Evolutionary conservation across 2,113 vertebrate genomes (phyloP), one percentile per base, ranked within the genome.

Genomic region (Myotis brandtii): DNA sequence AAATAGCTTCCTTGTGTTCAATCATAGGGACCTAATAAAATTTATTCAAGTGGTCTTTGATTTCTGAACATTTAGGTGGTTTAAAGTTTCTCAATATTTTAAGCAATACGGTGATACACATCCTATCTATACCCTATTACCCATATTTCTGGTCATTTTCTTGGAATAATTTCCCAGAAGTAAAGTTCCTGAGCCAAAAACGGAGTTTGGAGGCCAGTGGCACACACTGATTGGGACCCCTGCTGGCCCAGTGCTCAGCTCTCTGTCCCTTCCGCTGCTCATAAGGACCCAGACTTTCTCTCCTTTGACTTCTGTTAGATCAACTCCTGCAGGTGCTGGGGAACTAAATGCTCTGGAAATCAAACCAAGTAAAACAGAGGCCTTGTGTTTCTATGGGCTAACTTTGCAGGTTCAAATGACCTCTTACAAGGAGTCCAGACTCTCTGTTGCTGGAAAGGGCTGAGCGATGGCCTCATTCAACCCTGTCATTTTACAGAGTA

Each of bases 181-280:
- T 48, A 16, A 48, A 83, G 56, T 32, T 37, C 25, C 48, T 27
- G 18, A 70, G 84, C 21, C 40, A 37, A 21, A 69, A 20, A 2
- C 23, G 34, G 52, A 21, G 3, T 25, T 18, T 75, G 5, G 70
- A 67, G 62, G 56, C 1, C 0, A 0, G 4, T 1, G 11, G 21
- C 3, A 0, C 7, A 1, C 27, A 16, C 34, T 0, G 27, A 16
- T 6, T 1, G 1, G 21, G 50, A 37, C 8, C 23, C 7, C 2
- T 1, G 21, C 56, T 16, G 13, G 4, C 50, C 56, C 0, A 0
- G 12, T 0, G 12, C 52, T 48, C 70, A 59, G 20, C 12, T 2
- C 32, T 34, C 72, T 37, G 9, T 23, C 34, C 86, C 34, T n/a
- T 14, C 76, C 34, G 20, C 16, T 2, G 34, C n/a, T 32, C 30